phyloP scores from a whole-genome alignment of 1,140 invertebrate genomes.

The Metopolophium dirhodum region DNA sequence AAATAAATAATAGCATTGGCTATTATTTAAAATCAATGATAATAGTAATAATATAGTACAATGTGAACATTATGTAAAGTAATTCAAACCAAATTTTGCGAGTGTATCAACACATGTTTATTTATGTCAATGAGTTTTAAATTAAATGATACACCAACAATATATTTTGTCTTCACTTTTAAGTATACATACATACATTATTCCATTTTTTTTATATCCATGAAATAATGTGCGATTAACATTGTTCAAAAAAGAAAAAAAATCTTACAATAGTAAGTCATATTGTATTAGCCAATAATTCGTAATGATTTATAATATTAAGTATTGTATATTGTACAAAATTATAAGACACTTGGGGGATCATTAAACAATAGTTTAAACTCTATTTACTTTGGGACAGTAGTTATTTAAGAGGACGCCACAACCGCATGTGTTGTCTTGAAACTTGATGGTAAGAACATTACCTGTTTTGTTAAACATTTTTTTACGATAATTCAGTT shows the following conservation, averaged over 20 bases:
- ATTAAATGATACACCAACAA: not conserved
- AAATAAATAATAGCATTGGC: not conserved
- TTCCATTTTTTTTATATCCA: not conserved
- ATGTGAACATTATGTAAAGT: not conserved
- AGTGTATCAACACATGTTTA: constrained; percentile 14
- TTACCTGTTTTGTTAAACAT: too few species aligned
- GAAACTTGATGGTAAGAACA: too few species aligned
- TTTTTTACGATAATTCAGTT: too few species aligned
- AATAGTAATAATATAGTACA: not conserved
- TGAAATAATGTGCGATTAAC: not conserved
- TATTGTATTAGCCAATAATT: not conserved
- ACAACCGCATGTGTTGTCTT: too few species aligned
- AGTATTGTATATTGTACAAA: not conserved
- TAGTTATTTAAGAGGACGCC: too few species aligned
- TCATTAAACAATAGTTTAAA: not conserved
- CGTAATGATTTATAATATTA: not conserved
- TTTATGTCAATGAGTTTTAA: not conserved
- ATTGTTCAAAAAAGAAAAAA: not conserved
- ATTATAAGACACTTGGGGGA: not conserved
- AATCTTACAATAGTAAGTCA: not conserved
- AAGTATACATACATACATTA: not conserved
- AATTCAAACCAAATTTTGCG: not conserved
- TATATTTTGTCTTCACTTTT: not conserved
- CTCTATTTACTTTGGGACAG: not conserved
- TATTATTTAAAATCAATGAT: too few species aligned